Conservation (phyloP, 2,113 vertebrate genomes). For the Ploceus nigricollis region DNA sequence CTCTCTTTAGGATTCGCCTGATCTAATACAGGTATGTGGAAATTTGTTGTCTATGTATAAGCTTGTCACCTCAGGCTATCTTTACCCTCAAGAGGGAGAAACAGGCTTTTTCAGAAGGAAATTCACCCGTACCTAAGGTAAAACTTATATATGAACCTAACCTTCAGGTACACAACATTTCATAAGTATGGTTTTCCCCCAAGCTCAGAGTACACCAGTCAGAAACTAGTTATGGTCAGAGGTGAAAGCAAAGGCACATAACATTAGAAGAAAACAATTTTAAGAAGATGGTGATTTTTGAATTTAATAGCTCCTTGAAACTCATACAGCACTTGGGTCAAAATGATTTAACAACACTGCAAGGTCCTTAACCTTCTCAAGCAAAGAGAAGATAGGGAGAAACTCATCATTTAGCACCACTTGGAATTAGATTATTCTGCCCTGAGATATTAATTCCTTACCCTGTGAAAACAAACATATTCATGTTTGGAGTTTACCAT, state of each 20-base stretch:
- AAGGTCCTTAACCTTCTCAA: not conserved
- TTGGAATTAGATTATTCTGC: not conserved
- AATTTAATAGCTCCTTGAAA: not conserved
- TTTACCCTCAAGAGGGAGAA: not conserved
- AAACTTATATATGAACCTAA: not conserved
- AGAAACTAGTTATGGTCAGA: not conserved
- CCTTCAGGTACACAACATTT: not conserved
- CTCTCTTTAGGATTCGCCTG: not conserved
- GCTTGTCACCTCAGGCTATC: not conserved
- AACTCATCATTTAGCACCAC: slow-evolving; percentile 17
- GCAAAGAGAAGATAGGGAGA: not conserved
- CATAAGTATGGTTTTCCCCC: not conserved
- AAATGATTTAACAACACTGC: slow-evolving; percentile 3
- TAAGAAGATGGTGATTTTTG: not conserved
- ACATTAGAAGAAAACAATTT: not conserved
- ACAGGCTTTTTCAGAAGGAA: not conserved
- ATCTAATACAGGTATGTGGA: not conserved
- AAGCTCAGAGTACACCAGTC: not conserved
- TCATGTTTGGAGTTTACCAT: not conserved
- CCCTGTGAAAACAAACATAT: not conserved
- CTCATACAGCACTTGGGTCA: not conserved
- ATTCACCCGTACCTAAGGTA: not conserved
- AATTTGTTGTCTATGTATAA: not conserved
- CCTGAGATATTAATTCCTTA: not conserved
- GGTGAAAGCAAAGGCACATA: not conserved